Percentiles rank a stretch among this genome's conserved stretches.
Evolutionary conservation across 2,797 vertebrate species (phyloP).

Genomic region (Thaleichthys pacificus): DNA sequence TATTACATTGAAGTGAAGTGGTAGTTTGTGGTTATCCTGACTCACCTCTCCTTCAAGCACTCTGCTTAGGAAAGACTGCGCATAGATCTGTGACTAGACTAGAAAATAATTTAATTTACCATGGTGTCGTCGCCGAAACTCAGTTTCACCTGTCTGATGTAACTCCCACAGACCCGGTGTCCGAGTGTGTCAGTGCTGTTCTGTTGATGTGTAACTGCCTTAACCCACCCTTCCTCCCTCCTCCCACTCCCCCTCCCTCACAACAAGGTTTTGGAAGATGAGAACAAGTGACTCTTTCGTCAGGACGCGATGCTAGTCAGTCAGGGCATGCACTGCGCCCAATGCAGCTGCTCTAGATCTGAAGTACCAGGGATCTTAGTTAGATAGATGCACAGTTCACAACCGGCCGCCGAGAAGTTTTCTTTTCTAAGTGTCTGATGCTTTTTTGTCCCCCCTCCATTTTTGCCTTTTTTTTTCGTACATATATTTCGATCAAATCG

Average conservation of each 20-base stretch:
- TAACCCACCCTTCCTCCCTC: slow-evolving; percentile 80
- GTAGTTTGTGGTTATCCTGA: no score
- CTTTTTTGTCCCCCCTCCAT: slow-evolving; percentile 62
- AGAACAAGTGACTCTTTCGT: slow-evolving; percentile 67
- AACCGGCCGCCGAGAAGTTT: slow-evolving; percentile 55
- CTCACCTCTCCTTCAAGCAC: no score
- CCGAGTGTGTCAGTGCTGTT: slow-evolving; percentile 53
- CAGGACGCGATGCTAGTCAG: slow-evolving; percentile 76
- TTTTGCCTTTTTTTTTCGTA: slow-evolving; percentile 23
- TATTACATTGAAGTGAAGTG: background rate
- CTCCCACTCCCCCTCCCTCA: slow-evolving; percentile 76
- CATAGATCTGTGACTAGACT: background rate
- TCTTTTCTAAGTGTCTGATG: slow-evolving; percentile 51
- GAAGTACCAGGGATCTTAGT: slow-evolving; percentile 84
- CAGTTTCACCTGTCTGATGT: slow-evolving; percentile 61
- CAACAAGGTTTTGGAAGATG: slow-evolving; percentile 72
- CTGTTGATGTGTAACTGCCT: slow-evolving; percentile 72
- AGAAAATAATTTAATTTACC: background rate
- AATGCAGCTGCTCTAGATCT: slow-evolving; percentile 92
- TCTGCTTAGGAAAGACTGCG: background rate
- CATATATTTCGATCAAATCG: slow-evolving; percentile 72
- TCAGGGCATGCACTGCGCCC: slow-evolving; percentile 89
- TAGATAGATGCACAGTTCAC: slow-evolving; percentile 72
- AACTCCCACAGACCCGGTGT: slow-evolving; percentile 57
- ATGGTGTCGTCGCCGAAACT: background rate